These are phyloP conservation scores for Araneus ventricosus DNA, from an alignment of 1,140 invertebrate genomes.

Conservation along the genomic window DNA sequence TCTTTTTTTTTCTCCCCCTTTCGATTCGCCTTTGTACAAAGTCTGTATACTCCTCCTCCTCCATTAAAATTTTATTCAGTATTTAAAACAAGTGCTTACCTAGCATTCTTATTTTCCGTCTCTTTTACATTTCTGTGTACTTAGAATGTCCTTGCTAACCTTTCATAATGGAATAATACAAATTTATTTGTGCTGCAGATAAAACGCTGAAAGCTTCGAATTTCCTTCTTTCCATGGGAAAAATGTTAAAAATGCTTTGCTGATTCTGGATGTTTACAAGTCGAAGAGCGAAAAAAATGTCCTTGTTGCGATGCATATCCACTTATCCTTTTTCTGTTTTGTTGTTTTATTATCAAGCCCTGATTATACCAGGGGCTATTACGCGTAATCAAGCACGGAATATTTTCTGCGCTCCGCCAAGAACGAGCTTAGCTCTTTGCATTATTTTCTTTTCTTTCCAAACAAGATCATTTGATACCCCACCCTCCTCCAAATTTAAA, in stretches of 20 bases:
- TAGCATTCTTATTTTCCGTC: background rate
- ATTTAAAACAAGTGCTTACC: no score
- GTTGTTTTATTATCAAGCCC: constrained; percentile 6
- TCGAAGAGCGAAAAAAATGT: background rate
- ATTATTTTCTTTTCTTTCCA: background rate
- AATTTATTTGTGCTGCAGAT: background rate
- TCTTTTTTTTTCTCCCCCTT: no score
- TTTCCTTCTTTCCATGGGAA: background rate
- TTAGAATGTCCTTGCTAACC: background rate
- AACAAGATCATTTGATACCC: background rate
- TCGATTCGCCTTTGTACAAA: no score
- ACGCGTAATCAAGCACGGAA: background rate
- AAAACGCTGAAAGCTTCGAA: background rate
- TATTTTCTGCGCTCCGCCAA: background rate
- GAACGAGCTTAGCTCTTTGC: background rate
- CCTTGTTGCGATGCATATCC: background rate
- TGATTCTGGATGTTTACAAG: background rate
- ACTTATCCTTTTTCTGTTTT: background rate
- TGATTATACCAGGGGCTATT: constrained; percentile 8
- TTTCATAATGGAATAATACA: background rate
- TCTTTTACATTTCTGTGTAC: background rate
- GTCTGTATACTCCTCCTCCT: no score
- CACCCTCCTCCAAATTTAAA: constrained; percentile 24
- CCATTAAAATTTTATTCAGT: no score
- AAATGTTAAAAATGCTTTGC: background rate